These are phyloP conservation scores for Cephus runcator DNA, from an alignment of 2,888 invertebrate genomes.

Conservation along the genomic window DNA sequence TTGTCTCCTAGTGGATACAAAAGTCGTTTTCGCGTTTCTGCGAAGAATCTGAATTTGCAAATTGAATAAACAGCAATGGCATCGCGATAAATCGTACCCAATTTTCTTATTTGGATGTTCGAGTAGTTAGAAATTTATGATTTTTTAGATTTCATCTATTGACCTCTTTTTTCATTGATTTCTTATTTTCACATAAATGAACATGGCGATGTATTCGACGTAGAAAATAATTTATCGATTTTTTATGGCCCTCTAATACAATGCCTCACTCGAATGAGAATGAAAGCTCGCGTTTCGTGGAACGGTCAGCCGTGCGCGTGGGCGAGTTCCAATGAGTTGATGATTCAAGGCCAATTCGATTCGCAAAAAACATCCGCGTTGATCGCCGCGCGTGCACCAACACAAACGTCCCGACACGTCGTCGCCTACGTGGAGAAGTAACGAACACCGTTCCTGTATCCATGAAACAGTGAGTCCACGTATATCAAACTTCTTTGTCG, in stretches of 20 bases:
- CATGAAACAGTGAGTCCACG: neutral
- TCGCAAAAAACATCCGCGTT: slow-evolving; percentile 13
- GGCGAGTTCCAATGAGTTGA: slow-evolving; percentile 17
- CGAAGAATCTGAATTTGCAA: neutral
- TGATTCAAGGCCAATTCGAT: slow-evolving; percentile 12
- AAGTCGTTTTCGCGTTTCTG: neutral
- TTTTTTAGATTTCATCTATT: neutral
- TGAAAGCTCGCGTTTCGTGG: neutral
- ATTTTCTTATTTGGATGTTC: neutral
- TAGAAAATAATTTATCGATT: neutral
- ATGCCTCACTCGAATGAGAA: neutral
- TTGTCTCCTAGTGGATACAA: neutral
- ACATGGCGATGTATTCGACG: neutral
- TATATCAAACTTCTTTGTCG: neutral
- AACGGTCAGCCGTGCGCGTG: neutral
- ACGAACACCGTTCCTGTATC: neutral
- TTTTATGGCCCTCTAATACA: neutral
- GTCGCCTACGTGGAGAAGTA: neutral
- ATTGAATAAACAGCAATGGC: neutral
- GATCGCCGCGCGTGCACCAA: neutral
- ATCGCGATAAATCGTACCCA: neutral
- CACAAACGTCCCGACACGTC: neutral
- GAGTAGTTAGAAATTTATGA: no score
- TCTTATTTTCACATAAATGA: neutral
- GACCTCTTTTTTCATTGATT: neutral